Evolutionary conservation across 2,113 vertebrate species (phyloP).

Genomic region (Rhinolophus ferrumequinum): DNA sequence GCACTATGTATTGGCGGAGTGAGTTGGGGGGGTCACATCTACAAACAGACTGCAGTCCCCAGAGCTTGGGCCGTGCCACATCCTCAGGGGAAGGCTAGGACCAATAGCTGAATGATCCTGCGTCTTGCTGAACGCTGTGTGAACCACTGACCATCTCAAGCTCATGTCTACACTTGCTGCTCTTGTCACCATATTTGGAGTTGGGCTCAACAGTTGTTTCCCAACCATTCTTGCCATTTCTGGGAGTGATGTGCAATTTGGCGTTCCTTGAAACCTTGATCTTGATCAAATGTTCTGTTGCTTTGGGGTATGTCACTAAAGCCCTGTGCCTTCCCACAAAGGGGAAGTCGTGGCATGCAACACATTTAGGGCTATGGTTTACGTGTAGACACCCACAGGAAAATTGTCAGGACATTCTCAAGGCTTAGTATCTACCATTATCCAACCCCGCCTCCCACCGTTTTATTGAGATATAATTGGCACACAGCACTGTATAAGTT

Average conservation of each 20-base stretch:
- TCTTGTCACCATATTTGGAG: neutral
- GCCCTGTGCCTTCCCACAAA: neutral
- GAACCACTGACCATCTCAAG: neutral
- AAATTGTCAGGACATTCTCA: neutral
- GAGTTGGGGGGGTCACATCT: neutral
- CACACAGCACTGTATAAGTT: neutral
- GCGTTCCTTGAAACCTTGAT: neutral
- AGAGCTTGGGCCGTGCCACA: neutral
- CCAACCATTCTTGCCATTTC: neutral
- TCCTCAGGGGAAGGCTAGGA: neutral
- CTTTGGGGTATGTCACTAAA: neutral
- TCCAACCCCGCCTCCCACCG: too few species aligned
- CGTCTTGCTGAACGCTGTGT: neutral
- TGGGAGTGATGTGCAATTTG: neutral
- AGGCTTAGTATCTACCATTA: neutral
- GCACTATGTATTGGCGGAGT: neutral
- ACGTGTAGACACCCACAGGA: neutral
- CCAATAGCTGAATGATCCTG: accelerated
- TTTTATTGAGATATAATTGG: neutral
- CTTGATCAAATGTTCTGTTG: neutral
- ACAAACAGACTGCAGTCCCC: neutral
- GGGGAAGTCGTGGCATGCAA: neutral
- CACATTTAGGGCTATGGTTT: neutral
- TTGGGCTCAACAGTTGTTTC: neutral
- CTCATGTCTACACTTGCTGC: accelerated